phyloP scores from a whole-genome alignment of 2,888 invertebrate genomes.

The Archaeoteleia sp. region DNA sequence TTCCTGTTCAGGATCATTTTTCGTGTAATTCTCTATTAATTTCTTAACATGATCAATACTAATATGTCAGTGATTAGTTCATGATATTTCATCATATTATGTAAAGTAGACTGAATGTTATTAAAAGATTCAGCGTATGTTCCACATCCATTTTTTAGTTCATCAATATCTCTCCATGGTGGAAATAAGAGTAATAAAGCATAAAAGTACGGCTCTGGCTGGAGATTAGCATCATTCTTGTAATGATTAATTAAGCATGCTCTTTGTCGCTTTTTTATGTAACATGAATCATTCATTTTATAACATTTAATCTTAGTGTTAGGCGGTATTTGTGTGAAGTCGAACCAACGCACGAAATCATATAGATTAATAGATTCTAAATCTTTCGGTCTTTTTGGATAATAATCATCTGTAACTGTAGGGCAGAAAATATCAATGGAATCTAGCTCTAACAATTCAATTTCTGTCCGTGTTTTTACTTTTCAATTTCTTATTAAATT shows the following conservation, averaged over 20 bases:
- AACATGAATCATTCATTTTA: slow-evolving; percentile 4
- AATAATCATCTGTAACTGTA: slow-evolving; percentile 57
- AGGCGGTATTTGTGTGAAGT: slow-evolving; percentile 25
- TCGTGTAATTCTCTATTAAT: too few relatives aligned
- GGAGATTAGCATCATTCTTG: slow-evolving; percentile 21
- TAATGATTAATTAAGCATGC: slow-evolving; percentile 62
- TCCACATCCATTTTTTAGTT: slow-evolving; percentile 35
- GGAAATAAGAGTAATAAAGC: slow-evolving; percentile 46
- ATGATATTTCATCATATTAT: slow-evolving; percentile 31
- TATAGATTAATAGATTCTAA: slow-evolving; percentile 49
- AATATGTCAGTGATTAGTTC: too few relatives aligned
- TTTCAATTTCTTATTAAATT: slow-evolving; percentile 41
- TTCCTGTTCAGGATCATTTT: too few relatives aligned
- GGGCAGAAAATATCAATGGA: slow-evolving; percentile 60
- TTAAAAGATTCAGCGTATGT: slow-evolving; percentile 52
- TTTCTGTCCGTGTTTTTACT: too few relatives aligned
- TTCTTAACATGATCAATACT: too few relatives aligned
- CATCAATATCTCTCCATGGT: slow-evolving; percentile 41
- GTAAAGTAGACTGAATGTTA: slow-evolving; percentile 24
- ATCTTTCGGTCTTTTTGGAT: slow-evolving; percentile 57
- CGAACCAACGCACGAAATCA: slow-evolving; percentile 47
- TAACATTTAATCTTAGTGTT: slow-evolving; percentile 7
- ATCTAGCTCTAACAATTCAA: too few relatives aligned
- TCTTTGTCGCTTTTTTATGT: slow-evolving; percentile 39
- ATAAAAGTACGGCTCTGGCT: slow-evolving; percentile 47